Base-by-base conservation (phyloP, 1,140 invertebrate species). In the Brachionus rotundiformis region DNA sequence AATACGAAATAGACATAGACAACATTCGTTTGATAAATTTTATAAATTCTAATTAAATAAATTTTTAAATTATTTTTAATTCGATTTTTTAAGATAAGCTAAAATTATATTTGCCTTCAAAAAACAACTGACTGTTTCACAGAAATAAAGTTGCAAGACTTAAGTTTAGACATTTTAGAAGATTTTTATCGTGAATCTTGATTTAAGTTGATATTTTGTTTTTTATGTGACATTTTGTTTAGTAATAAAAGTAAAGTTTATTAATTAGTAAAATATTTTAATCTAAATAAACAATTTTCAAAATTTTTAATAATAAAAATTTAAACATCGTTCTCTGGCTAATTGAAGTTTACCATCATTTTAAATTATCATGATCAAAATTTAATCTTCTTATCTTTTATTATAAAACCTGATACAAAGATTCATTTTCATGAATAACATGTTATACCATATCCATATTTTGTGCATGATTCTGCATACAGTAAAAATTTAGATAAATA, bases 21-120 rank as follows among this genome's bases (percentile, higher is more conserved):
- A 68, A 68, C 63, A 68, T 68, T 68, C 16, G 63, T 68, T 13
- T 68, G 29, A 29, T 63, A 63, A 68, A 68, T 41, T 41, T 41
- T 11, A 41, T 13, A 10, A 13, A 41, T 33, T 33, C 27, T 19
- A 68, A 33, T 33, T 33, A 68, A 68, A 31, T 33, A 31, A 68
- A 68, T 68, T 33, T 68, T 68, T 68, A 68, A 68, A 33, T 33
- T 33, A 33, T 49, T 49, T 49, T 49, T 49, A 49, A 23, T 49
- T 49, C 47, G 16, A 49, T 16, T 23, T 49, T 49, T 49, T 16
- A 47, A 49, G 47, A 49, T 49, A 49, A 49, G 47, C 47, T 3
- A 49, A 49, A 49, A n/a, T n/a, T 49, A 49, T 49, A 16, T 49
- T 49, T 16, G 47, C 16, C 16, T 16, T 16, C 6, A 23, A 49